Conservation (phyloP, 2,113 vertebrate species). For the Sceloporus undulatus region DNA sequence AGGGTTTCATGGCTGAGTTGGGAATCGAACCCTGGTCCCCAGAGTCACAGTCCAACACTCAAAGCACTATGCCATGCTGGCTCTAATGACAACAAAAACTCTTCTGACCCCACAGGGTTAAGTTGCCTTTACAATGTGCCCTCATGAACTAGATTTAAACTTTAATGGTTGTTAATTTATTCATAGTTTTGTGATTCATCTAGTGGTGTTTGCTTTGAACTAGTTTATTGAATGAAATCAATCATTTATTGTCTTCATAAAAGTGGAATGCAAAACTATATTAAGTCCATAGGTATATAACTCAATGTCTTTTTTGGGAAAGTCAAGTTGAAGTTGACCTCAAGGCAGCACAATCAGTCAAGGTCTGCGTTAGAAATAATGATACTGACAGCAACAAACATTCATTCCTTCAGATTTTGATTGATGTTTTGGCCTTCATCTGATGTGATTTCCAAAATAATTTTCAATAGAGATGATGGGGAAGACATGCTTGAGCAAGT, state of each 20-base stretch:
- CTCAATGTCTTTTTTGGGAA: not conserved
- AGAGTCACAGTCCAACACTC: no score
- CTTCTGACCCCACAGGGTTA: not conserved
- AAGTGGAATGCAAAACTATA: not conserved
- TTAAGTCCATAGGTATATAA: not conserved
- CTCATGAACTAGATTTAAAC: not conserved
- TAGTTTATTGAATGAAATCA: not conserved
- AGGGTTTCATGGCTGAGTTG: no score
- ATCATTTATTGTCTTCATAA: not conserved
- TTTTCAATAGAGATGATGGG: accelerated
- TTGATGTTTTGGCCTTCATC: not conserved
- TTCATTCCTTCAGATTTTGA: not conserved
- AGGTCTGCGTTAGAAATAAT: not conserved
- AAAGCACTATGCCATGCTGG: no score
- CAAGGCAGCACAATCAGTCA: not conserved
- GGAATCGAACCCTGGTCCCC: no score
- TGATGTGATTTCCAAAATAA: not conserved
- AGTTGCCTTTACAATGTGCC: not conserved
- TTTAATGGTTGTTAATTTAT: not conserved
- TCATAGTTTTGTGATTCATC: not conserved
- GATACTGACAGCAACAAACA: not conserved
- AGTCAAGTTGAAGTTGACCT: not conserved
- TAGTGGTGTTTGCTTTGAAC: slow-evolving; percentile 3
- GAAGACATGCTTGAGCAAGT: not conserved
- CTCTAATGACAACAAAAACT: not conserved